Evolutionary conservation across 1,140 invertebrate species (phyloP).

Genomic region (Neodiprion pinetum): DNA sequence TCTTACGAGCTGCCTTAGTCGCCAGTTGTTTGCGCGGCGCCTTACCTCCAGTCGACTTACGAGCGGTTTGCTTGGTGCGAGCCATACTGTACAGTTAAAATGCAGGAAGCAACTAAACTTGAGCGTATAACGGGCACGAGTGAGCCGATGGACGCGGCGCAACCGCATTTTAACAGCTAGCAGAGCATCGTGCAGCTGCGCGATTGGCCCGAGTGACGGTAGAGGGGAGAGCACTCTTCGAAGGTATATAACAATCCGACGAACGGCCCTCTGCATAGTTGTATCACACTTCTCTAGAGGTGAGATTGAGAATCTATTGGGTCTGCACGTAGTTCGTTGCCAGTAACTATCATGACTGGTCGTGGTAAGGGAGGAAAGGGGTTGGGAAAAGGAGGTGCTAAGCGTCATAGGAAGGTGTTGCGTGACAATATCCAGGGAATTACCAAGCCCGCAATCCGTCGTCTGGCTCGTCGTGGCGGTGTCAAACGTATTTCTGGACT

Average conservation of each 20-base stretch:
- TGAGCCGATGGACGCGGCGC: neutral
- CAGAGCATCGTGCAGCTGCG: neutral
- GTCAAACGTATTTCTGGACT: constrained; percentile 69
- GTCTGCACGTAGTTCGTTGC: neutral
- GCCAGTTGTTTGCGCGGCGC: constrained; percentile 79
- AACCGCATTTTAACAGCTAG: neutral
- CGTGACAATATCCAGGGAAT: constrained; percentile 71
- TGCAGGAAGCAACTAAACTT: neutral
- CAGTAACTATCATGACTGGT: constrained; percentile 48
- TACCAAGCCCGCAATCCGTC: constrained; percentile 26
- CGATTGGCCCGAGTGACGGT: neutral
- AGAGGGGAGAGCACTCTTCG: neutral
- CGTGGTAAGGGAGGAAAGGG: constrained; percentile 67
- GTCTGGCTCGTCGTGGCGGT: constrained; percentile 67
- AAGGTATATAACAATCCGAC: neutral
- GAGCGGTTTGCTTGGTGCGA: constrained; percentile 82
- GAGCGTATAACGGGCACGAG: neutral
- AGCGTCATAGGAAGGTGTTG: constrained; percentile 67
- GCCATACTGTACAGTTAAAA: constrained; percentile 64
- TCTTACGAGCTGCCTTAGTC: constrained; percentile 75
- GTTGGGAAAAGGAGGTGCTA: constrained; percentile 72
- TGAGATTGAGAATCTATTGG: neutral
- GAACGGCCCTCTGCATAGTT: neutral
- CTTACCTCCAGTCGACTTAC: constrained; percentile 79
- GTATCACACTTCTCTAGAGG: neutral